Base-by-base conservation (phyloP, 2,797 vertebrate genomes). In the Notoglanidium macrostoma region DNA sequence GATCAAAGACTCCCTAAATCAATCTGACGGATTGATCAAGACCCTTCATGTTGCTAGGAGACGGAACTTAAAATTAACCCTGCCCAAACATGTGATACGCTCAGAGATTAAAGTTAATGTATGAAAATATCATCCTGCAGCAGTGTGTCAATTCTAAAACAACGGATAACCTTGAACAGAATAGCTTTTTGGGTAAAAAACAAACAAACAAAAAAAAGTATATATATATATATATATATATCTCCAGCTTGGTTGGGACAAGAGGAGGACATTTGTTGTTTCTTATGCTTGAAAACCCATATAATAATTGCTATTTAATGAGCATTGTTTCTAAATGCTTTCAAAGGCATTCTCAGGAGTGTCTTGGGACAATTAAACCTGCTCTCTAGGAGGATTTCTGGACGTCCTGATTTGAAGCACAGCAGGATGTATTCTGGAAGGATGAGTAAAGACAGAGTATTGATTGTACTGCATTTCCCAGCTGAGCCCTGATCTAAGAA, bases 401-500 rank as follows among this genome's bases (percentile, higher is more conserved):
- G 26, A 29, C 1, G 17, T 61, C 23, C 55, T 46, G 23, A 61
- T 63, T 40, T n/a, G 21, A 46, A 44, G 57, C 78, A 15, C 57
- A 80, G 78, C 40, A 61, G 12, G 78, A 46, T 46, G 0, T n/a
- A 65, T 86, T 79, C 32, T 32, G 51, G 14, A 12, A 72, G 35
- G 29, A 81, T 23, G 40, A 87, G 29, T 44, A 57, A 55, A 55
- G 26, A 57, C 46, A 21, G 23, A 29, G 23, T 17, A 77, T 77
- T 65, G 68, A 87, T 83, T 67, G 68, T n/a, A 55, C 54, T 49
- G n/a, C 78, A 26, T 73, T 63, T 70, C 19, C 44, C 29, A 9
- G 19, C 29, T 55, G 21, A 83, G 49, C 49, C 49, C 79, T 67
- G 54, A 68, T 83, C 35, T 87, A 23, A 87, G 59, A 44, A 76